Base-by-base conservation (phyloP, 1,140 invertebrate species). In the Aplysia californica region DNA sequence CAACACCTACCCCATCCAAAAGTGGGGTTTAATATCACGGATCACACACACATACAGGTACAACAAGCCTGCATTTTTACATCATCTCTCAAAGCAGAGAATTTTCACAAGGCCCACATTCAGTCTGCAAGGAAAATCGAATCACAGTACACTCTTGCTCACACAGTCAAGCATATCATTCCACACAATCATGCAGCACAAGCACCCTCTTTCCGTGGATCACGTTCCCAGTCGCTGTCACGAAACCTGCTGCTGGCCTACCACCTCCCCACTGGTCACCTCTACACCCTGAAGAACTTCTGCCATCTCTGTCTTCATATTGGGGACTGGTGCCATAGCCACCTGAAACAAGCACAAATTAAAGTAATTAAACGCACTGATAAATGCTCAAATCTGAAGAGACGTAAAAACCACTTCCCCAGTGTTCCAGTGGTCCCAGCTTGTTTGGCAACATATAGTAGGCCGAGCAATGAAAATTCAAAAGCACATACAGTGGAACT, bases 281-380 rank as follows among this genome's bases (percentile, higher is more conserved):
- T 87, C 86, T 2, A 87, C 84, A 64, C 84, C 84, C 18, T 85
- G 82, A 33, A 85, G 82, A 0, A 81, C 83, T 73, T 87, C 86
- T 0, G 86, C 80, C 18, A 87, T 82, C 58, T 86, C 83, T 29
- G 79, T 77, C 50, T 85, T 84, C 31, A 78, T 36, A 38, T 70
- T 73, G 15, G 55, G 39, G 3, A 69, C 36, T 23, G 61, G 78
- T 35, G 82, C 74, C 81, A 84, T 83, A 26, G 83, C 83, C 67
- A 86, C 77, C 73, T 86, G 83, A n/a, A 82, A 39, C 15, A 50
- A 26, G 6, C 23, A 5, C 10, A 36, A 23, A 20, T 15, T 31
- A 33, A 29, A 23, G 33, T 5, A 66, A 66, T 66, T 5, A 66
- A 66, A 31, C 58, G 10, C 6, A 26, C 10, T 29, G 10, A 29